Percentiles rank a stretch among this genome's conserved stretches.
Evolutionary conservation across 2,797 vertebrate genomes (phyloP).

Genomic region (Cygnus olor): DNA sequence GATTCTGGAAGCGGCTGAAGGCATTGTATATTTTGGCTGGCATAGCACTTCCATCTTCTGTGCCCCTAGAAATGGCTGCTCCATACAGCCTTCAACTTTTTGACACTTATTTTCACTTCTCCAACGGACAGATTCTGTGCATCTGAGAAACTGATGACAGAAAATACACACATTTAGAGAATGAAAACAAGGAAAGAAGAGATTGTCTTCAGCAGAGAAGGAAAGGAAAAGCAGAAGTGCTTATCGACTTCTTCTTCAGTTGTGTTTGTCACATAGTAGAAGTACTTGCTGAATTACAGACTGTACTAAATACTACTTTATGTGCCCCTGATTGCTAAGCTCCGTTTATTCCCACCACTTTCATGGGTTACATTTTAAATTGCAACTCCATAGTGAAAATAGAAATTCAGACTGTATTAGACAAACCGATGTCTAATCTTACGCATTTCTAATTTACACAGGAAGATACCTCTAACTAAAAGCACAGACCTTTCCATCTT

Average conservation of each 20-base stretch:
- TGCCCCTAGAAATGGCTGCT: too few relatives aligned
- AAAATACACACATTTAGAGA: constrained; percentile 2
- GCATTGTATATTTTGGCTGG: constrained; percentile 76
- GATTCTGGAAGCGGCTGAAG: constrained; percentile 75
- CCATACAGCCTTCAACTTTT: too few relatives aligned
- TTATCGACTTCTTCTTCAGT: not conserved
- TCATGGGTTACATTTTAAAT: not conserved
- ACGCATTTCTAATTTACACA: not conserved
- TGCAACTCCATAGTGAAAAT: not conserved
- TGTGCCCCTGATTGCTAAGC: not conserved
- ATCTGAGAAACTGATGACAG: constrained; percentile 7
- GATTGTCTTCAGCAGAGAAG: not conserved
- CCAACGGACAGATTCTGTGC: not conserved
- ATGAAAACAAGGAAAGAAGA: constrained; percentile 20
- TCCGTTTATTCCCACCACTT: not conserved
- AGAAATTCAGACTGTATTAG: not conserved
- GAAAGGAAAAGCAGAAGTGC: not conserved
- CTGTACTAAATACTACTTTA: rapidly evolving
- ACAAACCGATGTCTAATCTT: not conserved
- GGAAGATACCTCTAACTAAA: not conserved
- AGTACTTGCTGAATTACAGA: not conserved
- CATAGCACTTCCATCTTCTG: not conserved
- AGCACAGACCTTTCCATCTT: constrained; percentile 88
- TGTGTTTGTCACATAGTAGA: not conserved
- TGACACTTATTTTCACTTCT: not conserved